A percentile compares a stretch with the other conserved stretches of the same genome.
Conservation (phyloP, 2,113 vertebrate species). For the Pseudorasbora parva region DNA sequence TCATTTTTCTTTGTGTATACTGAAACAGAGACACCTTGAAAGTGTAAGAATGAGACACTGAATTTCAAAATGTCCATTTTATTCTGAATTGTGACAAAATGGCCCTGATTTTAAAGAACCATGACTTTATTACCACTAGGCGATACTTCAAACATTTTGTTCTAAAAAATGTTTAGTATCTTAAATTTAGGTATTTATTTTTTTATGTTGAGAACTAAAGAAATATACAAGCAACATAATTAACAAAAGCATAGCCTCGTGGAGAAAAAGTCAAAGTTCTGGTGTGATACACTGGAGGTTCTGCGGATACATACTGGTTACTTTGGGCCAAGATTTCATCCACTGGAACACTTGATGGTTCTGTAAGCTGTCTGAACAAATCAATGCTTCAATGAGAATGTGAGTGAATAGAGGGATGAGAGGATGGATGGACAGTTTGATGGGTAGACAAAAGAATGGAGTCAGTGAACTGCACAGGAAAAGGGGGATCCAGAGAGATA, state of each 20-base stretch:
- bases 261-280: constrained; percentile 53
- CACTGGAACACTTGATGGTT: constrained; percentile 84
- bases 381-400: constrained; percentile 75
- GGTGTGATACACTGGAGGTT: constrained; percentile 56
- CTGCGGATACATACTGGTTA: constrained; percentile 80
- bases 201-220: not conserved
- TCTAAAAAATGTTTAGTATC: too few relatives aligned
- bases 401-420: constrained; percentile 60
- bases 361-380: constrained; percentile 83
- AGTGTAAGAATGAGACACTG: not conserved
- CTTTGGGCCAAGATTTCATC: constrained; percentile 85
- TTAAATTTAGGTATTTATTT: too few relatives aligned
- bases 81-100: constrained; percentile 32
- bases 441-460: constrained; percentile 40
- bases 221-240: not conserved
- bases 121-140: constrained; percentile 25
- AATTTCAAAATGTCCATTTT: not conserved
- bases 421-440: constrained; percentile 56
- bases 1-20: constrained; percentile 1
- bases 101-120: constrained; percentile 32
- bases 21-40: constrained; percentile 30
- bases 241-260: constrained; percentile 17
- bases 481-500: constrained; percentile 5
- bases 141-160: not conserved
- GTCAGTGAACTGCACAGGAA: constrained; percentile 1